phyloP scores from a whole-genome alignment of 2,888 invertebrate genomes.

The Teleiodes luculella region DNA sequence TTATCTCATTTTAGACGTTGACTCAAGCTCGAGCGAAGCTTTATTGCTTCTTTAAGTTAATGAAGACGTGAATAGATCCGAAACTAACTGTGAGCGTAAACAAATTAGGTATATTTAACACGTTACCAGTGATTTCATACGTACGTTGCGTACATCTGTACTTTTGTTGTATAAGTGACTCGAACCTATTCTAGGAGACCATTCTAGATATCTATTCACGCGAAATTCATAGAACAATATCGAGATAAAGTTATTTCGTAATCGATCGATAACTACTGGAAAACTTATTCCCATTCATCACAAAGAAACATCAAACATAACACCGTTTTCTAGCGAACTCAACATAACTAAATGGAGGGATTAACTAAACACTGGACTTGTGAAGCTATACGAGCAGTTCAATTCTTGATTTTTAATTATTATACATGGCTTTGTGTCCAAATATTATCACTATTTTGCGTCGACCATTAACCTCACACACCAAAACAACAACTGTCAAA shows the following conservation, averaged over 20 bases:
- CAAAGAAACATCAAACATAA: constrained; percentile 60
- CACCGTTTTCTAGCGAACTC: constrained; percentile 26
- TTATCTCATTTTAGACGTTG: constrained; percentile 43
- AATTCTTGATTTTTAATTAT: constrained; percentile 41
- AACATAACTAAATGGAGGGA: constrained; percentile 24
- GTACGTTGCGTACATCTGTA: constrained; percentile 15
- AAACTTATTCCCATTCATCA: constrained; percentile 67
- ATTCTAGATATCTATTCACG: constrained; percentile 23
- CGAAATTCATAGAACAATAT: constrained; percentile 37
- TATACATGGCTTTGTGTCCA: constrained; percentile 43
- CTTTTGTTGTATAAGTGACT: constrained; percentile 24
- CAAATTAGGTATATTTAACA: constrained; percentile 47
- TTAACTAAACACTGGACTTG: constrained; percentile 37
- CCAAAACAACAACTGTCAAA: constrained; percentile 54
- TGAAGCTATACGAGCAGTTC: constrained; percentile 29
- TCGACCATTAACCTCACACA: constrained; percentile 59
- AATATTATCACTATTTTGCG: constrained; percentile 60
- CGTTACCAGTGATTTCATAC: constrained; percentile 33
- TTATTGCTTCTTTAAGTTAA: constrained; percentile 38
- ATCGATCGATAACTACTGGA: constrained; percentile 70
- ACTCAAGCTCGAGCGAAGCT: constrained; percentile 33
- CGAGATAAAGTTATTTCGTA: constrained; percentile 68
- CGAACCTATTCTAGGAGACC: constrained; percentile 28
- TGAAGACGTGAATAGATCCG: constrained; percentile 33
- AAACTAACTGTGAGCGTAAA: constrained; percentile 44